A percentile compares a stretch with the other conserved stretches of the same genome.
Conservation (phyloP, 2,113 vertebrate genomes). For the Ardeotis arabs region DNA sequence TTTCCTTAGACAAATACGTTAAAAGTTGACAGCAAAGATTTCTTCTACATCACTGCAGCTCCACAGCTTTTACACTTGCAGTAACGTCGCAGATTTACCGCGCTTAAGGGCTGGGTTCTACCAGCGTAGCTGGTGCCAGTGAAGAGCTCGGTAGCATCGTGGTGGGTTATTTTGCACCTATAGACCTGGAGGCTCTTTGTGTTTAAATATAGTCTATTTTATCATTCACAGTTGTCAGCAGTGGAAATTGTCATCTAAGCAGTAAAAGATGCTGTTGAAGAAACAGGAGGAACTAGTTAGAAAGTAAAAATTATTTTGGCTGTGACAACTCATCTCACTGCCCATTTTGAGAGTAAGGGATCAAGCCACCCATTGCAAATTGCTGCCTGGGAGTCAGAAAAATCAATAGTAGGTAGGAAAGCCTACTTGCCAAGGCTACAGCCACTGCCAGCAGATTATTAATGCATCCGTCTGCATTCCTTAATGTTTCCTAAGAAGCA, state of each 20-base stretch:
- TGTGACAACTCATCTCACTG: neutral
- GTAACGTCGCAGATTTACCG: neutral
- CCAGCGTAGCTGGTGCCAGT: neutral
- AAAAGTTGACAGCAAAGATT: neutral
- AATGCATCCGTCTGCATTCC: conserved; percentile 66
- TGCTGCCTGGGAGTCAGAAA: conserved; percentile 34
- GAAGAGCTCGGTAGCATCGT: neutral
- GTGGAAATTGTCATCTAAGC: conserved; percentile 60
- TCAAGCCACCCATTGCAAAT: conserved; percentile 10
- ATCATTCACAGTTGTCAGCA: conserved; percentile 50
- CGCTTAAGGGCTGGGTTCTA: neutral
- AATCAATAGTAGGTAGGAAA: conserved; percentile 57
- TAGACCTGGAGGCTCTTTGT: neutral
- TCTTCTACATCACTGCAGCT: neutral
- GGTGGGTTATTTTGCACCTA: conserved; percentile 5
- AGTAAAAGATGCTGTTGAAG: conserved; percentile 59
- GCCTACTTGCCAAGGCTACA: conserved; percentile 27
- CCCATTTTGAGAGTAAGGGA: neutral
- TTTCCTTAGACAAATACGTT: neutral
- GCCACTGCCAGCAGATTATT: conserved; percentile 59
- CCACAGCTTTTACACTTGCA: neutral
- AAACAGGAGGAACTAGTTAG: conserved; percentile 1
- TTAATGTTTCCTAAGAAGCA: conserved; percentile 68
- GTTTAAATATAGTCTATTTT: conserved; percentile 35
- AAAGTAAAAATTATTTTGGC: conserved; percentile 35